Conservation (phyloP, 2,113 vertebrate genomes). For the Scomber scombrus region DNA sequence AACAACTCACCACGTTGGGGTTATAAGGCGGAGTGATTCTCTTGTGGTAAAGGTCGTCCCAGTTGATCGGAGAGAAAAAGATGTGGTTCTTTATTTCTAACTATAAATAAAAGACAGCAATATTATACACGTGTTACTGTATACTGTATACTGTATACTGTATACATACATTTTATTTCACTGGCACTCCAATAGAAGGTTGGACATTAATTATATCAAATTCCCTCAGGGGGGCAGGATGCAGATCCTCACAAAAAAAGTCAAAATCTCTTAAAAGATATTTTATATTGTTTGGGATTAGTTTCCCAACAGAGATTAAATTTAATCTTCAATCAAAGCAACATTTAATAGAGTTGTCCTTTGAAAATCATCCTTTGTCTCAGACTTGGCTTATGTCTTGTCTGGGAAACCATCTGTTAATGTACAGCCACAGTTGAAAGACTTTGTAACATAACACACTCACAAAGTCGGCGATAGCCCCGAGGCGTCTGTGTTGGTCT, state of each 20-base stretch:
- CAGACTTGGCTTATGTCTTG: constrained; percentile 16
- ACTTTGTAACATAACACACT: constrained; percentile 65
- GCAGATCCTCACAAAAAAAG: background rate
- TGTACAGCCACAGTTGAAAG: background rate
- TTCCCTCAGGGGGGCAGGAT: background rate
- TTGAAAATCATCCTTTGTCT: background rate
- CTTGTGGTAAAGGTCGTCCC: constrained; percentile 98
- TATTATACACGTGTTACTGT: background rate
- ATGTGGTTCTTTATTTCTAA: constrained; percentile 95
- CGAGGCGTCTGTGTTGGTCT: constrained; percentile 91
- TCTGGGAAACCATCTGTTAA: constrained; percentile 26
- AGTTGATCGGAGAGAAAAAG: constrained; percentile 96
- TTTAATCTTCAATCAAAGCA: background rate
- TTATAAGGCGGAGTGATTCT: constrained; percentile 96
- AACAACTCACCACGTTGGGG: constrained; percentile 94
- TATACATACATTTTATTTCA: background rate
- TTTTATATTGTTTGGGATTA: background rate
- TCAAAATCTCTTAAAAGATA: background rate
- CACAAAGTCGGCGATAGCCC: constrained; percentile 96
- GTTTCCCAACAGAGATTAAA: background rate
- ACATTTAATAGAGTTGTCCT: background rate
- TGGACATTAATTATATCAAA: background rate
- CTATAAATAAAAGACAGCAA: constrained; percentile 76
- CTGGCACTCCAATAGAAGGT: background rate
- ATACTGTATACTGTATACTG: background rate